These are phyloP conservation scores for Tyto alba DNA, from an alignment of 2,113 vertebrate species.

Conservation along the genomic window DNA sequence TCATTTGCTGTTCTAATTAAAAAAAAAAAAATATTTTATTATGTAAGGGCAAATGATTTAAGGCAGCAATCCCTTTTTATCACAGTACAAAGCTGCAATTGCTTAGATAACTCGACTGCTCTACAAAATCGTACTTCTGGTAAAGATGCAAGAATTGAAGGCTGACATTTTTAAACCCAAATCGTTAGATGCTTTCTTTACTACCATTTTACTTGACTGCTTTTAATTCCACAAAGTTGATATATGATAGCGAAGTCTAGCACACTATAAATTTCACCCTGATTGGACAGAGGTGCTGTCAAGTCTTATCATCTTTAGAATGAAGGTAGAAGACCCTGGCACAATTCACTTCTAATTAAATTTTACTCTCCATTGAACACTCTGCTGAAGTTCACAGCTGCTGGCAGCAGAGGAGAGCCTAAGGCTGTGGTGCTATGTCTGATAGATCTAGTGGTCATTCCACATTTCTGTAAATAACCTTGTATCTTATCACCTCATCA, in stretches of 20 bases:
- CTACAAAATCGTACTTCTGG: neutral
- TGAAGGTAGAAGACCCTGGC: constrained; percentile 28
- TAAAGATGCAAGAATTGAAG: neutral
- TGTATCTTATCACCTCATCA: neutral
- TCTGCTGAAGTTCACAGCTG: constrained; percentile 14
- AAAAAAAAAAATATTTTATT: neutral
- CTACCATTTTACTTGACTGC: neutral
- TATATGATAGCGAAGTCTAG: neutral
- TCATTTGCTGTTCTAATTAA: neutral
- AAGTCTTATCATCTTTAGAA: constrained; percentile 23
- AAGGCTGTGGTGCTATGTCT: neutral
- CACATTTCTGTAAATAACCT: neutral
- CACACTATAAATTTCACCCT: constrained; percentile 33
- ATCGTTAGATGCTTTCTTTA: neutral
- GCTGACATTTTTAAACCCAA: constrained; percentile 21
- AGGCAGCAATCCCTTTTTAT: neutral
- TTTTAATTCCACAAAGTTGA: neutral
- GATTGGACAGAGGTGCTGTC: constrained; percentile 46
- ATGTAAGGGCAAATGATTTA: neutral
- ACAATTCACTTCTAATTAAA: constrained; percentile 66
- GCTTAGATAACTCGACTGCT: neutral
- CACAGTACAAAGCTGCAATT: neutral
- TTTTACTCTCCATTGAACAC: constrained; percentile 50
- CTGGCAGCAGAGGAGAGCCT: constrained; percentile 22
- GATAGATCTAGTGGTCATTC: neutral